A percentile compares a stretch with the other conserved stretches of the same genome.
Evolutionary conservation across 23 tunicate genomes (phyloP).

Genomic region (Trididemnum miniatum): DNA sequence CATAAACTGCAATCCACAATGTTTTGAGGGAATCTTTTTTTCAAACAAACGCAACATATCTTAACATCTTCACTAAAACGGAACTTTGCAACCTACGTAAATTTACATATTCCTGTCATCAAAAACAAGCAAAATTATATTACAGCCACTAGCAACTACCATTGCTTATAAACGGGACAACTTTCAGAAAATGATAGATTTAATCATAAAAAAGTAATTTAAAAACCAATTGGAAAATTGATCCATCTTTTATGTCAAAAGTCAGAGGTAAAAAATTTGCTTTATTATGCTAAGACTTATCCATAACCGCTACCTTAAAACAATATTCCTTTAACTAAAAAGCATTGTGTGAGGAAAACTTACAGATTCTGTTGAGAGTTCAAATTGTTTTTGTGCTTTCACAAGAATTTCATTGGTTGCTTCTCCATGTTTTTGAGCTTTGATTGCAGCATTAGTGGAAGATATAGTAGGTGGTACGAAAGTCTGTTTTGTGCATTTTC

Average conservation of each 20-base stretch:
- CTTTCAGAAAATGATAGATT: no score
- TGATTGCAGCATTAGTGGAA: conserved; percentile 29
- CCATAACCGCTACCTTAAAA: no score
- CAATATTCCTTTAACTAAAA: no score
- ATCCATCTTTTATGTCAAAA: no score
- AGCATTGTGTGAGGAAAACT: no score
- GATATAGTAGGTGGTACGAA: conserved; percentile 24
- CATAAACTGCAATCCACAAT: conserved; percentile 47
- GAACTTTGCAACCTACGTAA: background rate
- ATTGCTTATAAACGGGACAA: no score
- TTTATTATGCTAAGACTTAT: no score
- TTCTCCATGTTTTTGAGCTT: conserved; percentile 27
- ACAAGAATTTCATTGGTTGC: conserved; percentile 39
- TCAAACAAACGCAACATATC: conserved; percentile 73
- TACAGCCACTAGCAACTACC: no score
- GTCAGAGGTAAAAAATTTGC: no score
- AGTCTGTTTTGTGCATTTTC: background rate
- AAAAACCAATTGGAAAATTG: no score
- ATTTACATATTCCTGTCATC: background rate
- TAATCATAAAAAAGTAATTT: no score
- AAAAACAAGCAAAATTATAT: no score
- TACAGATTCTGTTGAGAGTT: conserved; percentile 27
- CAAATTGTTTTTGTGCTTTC: conserved; percentile 48
- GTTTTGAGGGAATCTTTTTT: background rate
- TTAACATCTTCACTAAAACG: background rate